phyloP scores from a whole-genome alignment of 2,888 invertebrate species.

The Chrysolina oricalcia region DNA sequence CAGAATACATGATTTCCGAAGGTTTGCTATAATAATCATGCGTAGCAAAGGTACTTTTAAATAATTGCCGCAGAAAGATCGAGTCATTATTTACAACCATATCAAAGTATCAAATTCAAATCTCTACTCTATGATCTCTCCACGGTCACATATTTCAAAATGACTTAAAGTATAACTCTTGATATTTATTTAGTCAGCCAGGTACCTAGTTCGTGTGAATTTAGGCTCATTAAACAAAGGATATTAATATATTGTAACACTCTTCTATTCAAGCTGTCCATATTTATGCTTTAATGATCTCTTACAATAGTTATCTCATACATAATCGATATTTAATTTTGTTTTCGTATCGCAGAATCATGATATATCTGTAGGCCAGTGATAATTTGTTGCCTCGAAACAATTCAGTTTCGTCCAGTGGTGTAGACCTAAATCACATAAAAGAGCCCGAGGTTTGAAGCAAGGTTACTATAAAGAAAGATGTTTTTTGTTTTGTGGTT shows the following conservation, averaged over 20 bases:
- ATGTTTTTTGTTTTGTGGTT: no score
- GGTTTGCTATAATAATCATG: no score
- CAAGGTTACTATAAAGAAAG: no score
- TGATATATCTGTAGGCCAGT: conserved; percentile 21
- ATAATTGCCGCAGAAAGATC: no score
- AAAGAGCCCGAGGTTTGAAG: no score
- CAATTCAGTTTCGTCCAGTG: neutral
- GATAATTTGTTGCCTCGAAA: conserved; percentile 3
- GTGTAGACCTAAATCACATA: neutral
- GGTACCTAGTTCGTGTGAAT: conserved; percentile 15
- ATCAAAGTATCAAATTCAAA: neutral
- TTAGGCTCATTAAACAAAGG: conserved; percentile 4
- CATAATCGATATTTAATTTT: conserved; percentile 31
- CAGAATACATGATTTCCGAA: no score
- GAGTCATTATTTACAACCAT: no score
- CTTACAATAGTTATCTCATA: conserved; percentile 13
- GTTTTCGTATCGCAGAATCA: conserved; percentile 26
- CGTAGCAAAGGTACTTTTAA: no score
- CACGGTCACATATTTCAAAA: neutral
- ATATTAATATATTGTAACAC: conserved; percentile 20
- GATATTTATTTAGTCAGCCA: conserved; percentile 4
- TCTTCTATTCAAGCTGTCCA: neutral
- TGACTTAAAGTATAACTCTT: neutral
- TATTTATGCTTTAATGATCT: conserved; percentile 20
- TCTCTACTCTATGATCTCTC: neutral